Evolutionary conservation across 1,140 invertebrate genomes (phyloP).

Genomic region (Diachasma alloeum): DNA sequence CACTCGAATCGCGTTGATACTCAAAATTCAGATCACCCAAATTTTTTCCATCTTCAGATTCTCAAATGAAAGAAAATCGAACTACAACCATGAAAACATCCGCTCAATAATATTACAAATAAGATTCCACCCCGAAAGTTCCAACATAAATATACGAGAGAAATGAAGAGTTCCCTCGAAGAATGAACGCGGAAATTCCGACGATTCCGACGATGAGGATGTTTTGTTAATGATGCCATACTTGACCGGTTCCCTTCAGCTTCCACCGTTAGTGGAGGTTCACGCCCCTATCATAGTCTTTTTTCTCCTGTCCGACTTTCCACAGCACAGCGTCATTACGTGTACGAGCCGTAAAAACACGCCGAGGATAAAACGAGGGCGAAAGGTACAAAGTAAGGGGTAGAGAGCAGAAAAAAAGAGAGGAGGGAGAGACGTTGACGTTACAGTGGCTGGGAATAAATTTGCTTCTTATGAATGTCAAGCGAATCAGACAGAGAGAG

Average conservation of each 20-base stretch:
- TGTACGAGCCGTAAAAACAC: not conserved
- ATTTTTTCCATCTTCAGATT: too few species aligned
- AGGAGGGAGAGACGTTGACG: constrained; percentile 16
- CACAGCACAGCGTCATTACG: not conserved
- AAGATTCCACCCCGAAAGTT: not conserved
- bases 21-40: too few species aligned
- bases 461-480: constrained; percentile 37
- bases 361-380: constrained; percentile 2
- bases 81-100: too few species aligned
- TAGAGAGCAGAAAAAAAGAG: not conserved
- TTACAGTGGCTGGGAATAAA: constrained; percentile 31
- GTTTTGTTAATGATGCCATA: constrained; percentile 4
- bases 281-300: not conserved
- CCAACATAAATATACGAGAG: not conserved
- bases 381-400: constrained; percentile 10
- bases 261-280: not conserved
- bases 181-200: not conserved
- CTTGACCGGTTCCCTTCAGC: not conserved
- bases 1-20: too few species aligned
- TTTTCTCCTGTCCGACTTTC: not conserved
- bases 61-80: too few species aligned
- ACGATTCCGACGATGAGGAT: not conserved
- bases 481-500: constrained; percentile 14
- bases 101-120: not conserved
- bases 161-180: not conserved